Percentiles rank a stretch among this genome's conserved stretches.
Conservation (phyloP, 2,888 invertebrate species). For the Trilocha varians region DNA sequence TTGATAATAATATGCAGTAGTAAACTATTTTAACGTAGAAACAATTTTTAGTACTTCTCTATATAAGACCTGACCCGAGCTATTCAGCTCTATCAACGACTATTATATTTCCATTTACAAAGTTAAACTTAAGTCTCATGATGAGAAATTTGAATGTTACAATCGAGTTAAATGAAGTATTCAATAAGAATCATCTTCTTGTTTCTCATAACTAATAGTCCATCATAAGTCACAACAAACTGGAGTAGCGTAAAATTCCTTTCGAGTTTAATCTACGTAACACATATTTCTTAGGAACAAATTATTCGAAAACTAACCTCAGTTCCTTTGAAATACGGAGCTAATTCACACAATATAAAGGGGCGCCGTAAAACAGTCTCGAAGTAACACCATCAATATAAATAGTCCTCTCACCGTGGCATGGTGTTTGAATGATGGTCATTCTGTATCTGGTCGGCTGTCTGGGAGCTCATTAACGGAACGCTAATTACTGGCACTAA, state of each 20-base stretch:
- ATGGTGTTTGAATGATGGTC: slow-evolving; percentile 15
- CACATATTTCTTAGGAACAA: slow-evolving; percentile 1
- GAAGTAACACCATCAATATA: slow-evolving; percentile 37
- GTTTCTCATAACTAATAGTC: not conserved
- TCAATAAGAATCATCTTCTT: no score
- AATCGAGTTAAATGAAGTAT: no score
- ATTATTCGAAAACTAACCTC: slow-evolving; percentile 31
- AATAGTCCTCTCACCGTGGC: slow-evolving; percentile 26
- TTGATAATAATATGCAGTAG: no score
- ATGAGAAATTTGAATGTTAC: no score
- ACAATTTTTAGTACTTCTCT: no score
- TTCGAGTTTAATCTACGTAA: slow-evolving; percentile 4
- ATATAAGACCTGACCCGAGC: no score
- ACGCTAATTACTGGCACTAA: slow-evolving; percentile 64
- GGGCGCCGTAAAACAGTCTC: slow-evolving; percentile 36
- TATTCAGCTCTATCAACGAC: no score
- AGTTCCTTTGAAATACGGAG: slow-evolving; percentile 40
- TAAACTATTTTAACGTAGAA: no score
- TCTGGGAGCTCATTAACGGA: slow-evolving; percentile 59
- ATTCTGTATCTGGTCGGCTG: slow-evolving; percentile 39
- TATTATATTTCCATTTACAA: no score
- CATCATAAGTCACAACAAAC: not conserved
- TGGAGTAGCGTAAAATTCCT: slow-evolving; percentile 9
- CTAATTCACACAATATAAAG: slow-evolving; percentile 28
- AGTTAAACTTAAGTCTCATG: no score